Conservation (phyloP, 35 echinoderm and acorn worm species). For the Heliocidaris erythrogramma region DNA sequence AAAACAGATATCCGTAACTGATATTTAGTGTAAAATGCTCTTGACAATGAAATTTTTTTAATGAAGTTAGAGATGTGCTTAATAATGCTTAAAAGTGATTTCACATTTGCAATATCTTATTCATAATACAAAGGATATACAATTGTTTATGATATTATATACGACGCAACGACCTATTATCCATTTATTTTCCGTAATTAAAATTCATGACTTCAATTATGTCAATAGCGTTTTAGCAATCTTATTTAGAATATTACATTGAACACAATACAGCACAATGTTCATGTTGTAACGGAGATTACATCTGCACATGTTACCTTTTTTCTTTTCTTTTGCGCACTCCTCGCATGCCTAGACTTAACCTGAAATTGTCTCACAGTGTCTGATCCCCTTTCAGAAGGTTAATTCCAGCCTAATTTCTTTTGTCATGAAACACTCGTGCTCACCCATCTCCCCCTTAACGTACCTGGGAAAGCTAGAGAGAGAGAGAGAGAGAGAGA, state of each 20-base stretch:
- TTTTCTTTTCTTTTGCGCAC: background rate
- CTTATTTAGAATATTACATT: background rate
- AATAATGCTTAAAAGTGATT: too few species aligned
- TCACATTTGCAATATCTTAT: too few species aligned
- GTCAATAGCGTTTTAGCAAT: background rate
- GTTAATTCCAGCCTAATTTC: constrained; percentile 38
- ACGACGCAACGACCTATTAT: too few species aligned
- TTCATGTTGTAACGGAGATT: background rate
- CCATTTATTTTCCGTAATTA: too few species aligned
- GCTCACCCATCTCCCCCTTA: background rate
- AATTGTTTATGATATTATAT: too few species aligned
- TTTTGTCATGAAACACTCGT: constrained; percentile 34
- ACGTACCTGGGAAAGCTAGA: constrained; percentile 25
- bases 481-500: background rate
- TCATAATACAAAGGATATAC: too few species aligned
- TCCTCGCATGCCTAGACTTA: background rate
- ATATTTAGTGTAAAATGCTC: too few species aligned
- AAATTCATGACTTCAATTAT: too few species aligned
- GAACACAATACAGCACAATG: background rate
- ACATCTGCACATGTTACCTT: too few species aligned
- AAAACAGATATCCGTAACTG: too few species aligned
- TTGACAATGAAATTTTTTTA: too few species aligned
- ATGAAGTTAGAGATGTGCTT: too few species aligned
- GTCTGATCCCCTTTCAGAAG: constrained; percentile 1
- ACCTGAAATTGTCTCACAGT: background rate